A percentile compares a stretch with the other conserved stretches of the same genome.
Conservation (phyloP, 2,113 vertebrate species). For the Paraplagusia blochii region DNA sequence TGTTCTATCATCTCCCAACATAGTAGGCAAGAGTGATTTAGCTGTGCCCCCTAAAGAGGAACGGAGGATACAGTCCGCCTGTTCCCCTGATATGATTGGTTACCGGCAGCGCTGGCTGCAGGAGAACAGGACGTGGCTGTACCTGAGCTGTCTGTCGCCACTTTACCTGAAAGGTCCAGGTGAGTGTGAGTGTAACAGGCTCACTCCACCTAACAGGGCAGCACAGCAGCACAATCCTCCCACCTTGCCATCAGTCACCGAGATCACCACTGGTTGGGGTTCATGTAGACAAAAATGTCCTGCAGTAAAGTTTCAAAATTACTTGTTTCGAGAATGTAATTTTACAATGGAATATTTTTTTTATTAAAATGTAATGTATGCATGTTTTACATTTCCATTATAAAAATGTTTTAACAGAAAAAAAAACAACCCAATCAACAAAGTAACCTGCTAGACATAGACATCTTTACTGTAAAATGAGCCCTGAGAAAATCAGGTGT, state of each 20-base stretch:
- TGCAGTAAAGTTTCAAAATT: not conserved
- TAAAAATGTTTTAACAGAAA: too few relatives aligned
- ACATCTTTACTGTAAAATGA: too few relatives aligned
- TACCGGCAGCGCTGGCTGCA: slow-evolving; percentile 76
- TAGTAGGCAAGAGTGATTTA: slow-evolving; percentile 56
- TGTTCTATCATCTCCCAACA: slow-evolving; percentile 51
- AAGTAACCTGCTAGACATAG: too few relatives aligned
- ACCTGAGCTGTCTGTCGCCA: slow-evolving; percentile 75
- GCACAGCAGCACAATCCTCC: slow-evolving; percentile 15
- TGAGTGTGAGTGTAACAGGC: slow-evolving; percentile 63
- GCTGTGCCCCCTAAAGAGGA: slow-evolving; percentile 57
- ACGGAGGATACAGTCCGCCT: slow-evolving; percentile 59
- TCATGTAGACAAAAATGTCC: not conserved
- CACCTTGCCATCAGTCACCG: slow-evolving; percentile 14
- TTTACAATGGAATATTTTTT: too few relatives aligned
- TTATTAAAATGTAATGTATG: too few relatives aligned
- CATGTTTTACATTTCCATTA: too few relatives aligned
- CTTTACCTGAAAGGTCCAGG: slow-evolving; percentile 66
- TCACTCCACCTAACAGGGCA: slow-evolving; percentile 40
- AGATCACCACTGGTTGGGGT: not conserved
- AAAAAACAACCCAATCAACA: too few relatives aligned
- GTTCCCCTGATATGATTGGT: slow-evolving; percentile 70
- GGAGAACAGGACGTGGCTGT: slow-evolving; percentile 76
- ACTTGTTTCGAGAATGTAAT: too few relatives aligned
- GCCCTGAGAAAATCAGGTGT: too few relatives aligned